phyloP scores from a whole-genome alignment of 2,797 vertebrate genomes.

The Peromyscus attwateri region DNA sequence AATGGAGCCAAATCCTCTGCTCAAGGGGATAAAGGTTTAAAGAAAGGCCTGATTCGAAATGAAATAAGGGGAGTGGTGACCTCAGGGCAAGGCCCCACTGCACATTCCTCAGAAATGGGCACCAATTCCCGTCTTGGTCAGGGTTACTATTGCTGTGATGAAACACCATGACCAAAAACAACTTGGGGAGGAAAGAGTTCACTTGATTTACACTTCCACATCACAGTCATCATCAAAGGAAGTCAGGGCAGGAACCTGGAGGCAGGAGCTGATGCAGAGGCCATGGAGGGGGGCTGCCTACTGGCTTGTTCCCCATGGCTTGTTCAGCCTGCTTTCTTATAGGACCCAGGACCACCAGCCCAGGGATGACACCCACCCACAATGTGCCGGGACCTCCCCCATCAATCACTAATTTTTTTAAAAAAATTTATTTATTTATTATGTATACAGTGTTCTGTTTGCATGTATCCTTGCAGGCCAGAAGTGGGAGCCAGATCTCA shows the following conservation, averaged over 20 bases:
- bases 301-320: neutral
- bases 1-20: neutral
- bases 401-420: neutral
- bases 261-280: neutral
- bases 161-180: neutral
- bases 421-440: no score
- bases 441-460: no score
- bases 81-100: neutral
- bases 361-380: neutral
- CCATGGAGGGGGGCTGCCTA: neutral
- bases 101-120: neutral
- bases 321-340: neutral
- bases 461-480: no score
- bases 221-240: neutral
- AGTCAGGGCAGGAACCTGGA: neutral
- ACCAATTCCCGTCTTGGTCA: neutral
- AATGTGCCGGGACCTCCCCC: neutral
- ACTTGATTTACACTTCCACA: neutral
- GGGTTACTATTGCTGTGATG: neutral
- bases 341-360: neutral
- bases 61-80: neutral
- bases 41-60: neutral
- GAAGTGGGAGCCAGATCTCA: no score
- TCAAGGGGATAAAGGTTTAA: no score
- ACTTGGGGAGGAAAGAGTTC: no score